Conservation (phyloP, 2,797 vertebrate genomes). For the Xyrichtys novacula region DNA sequence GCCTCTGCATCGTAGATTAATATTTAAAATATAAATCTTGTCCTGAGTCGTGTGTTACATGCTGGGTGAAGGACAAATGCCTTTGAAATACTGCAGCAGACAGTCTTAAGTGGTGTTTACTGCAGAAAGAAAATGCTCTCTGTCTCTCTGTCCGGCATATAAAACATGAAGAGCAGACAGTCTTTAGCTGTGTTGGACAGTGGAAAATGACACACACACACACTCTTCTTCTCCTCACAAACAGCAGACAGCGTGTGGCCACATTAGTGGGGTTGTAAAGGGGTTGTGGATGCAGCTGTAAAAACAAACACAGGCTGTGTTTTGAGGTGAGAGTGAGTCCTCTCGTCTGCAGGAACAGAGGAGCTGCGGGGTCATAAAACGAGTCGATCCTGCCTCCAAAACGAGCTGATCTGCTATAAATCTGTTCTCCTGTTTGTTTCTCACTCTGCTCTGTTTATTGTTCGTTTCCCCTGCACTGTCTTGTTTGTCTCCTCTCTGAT, state of each 20-base stretch:
- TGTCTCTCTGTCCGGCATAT: no score
- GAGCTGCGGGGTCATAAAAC: slow-evolving; percentile 44
- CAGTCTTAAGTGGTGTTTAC: no score
- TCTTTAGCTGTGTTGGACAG: neutral
- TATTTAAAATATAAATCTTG: neutral
- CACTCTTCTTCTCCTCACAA: neutral
- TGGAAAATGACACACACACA: slow-evolving; percentile 5
- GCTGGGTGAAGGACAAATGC: no score
- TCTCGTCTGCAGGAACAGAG: slow-evolving; percentile 26
- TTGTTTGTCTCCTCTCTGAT: neutral
- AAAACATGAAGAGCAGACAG: no score
- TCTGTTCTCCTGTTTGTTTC: slow-evolving; percentile 3
- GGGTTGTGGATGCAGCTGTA: slow-evolving; percentile 54
- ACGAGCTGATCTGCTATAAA: slow-evolving; percentile 34
- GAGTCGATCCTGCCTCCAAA: slow-evolving; percentile 12
- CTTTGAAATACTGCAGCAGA: neutral
- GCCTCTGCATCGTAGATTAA: neutral
- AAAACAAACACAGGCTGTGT: slow-evolving; percentile 45
- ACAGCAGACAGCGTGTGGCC: slow-evolving; percentile 28
- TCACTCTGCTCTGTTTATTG: neutral
- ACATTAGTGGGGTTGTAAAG: neutral
- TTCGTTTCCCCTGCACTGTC: slow-evolving; percentile 3
- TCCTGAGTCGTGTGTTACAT: neutral
- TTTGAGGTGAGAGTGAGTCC: slow-evolving; percentile 21
- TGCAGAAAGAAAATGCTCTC: no score